Evolutionary conservation across 2,797 vertebrate genomes (phyloP), one percentile per base, ranked within the genome.

Genomic region (Pseudochirops corinnae): DNA sequence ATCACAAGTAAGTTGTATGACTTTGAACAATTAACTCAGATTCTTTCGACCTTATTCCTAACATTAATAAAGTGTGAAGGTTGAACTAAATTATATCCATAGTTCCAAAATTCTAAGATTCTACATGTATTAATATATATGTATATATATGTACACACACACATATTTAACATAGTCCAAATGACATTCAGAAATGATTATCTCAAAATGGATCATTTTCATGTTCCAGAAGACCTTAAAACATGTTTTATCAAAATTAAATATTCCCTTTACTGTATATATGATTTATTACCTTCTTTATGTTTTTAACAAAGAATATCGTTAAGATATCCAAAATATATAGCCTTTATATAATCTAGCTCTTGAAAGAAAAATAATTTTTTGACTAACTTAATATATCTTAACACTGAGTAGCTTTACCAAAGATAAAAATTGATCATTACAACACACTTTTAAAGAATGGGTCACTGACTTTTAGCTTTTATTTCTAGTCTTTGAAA

Each of bases 401-500:
- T 94, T 97, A 96, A 97, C 90, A 94, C 58, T 52, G 56, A 92
- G 18, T 82, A 93, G 96, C 91, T 96, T 97, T 97, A 98, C 94
- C 92, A 95, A 58, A 87, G 91, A 98, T 94, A 91, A 95, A 96
- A 97, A 95, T 96, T 95, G 95, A 95, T 97, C 95, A 91, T 96
- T 97, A 93, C 93, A 91, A 82, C 62, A 92, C 96, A 96, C 90
- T 96, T 96, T 96, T 92, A 93, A 97, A 96, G 50, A 94, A 97
- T 94, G 50, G 74, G 96, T 98, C 95, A 56, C 62, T 92, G 95
- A 95, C 92, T 97, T 95, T 95, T 96, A 91, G 91, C 95, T 97
- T 96, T 97, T 98, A 98, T 97, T 98, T 98, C 92, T 94, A 26
- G 90, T 92, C 94, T 98, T 98, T 98, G 96, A 98, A 98, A 98